Evolutionary conservation across 2,888 invertebrate genomes (phyloP).

Genomic region (Graphium colonna): DNA sequence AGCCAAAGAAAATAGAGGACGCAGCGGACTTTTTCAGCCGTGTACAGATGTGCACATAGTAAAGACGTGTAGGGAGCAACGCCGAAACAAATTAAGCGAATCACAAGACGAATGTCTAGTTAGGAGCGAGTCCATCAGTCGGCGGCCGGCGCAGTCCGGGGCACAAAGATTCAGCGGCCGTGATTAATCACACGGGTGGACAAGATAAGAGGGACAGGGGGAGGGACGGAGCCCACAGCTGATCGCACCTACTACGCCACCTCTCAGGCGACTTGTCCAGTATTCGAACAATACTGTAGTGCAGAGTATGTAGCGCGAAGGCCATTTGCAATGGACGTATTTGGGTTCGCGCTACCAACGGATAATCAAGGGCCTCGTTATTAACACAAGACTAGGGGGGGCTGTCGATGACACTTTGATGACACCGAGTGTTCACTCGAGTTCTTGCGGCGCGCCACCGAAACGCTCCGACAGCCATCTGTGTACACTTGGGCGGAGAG

Average conservation of each 20-base stretch:
- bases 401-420: conserved; percentile 59
- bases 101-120: conserved; percentile 38
- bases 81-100: conserved; percentile 32
- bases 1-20: neutral
- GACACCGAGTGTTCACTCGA: conserved; percentile 62
- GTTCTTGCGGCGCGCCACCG: conserved; percentile 60
- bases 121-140: conserved; percentile 42
- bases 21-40: neutral
- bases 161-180: conserved; percentile 54
- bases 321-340: too few relatives aligned
- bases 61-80: conserved; percentile 19
- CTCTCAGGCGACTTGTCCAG: too few relatives aligned
- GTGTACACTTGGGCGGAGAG: conserved; percentile 67
- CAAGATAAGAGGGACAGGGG: conserved; percentile 52
- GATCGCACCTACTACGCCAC: conserved; percentile 19
- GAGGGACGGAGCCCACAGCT: conserved; percentile 21
- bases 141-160: conserved; percentile 42
- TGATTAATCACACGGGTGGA: conserved; percentile 65
- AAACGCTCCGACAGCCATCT: conserved; percentile 63
- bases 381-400: conserved; percentile 42
- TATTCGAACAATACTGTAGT: too few relatives aligned
- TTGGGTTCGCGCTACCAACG: neutral
- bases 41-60: conserved; percentile 14
- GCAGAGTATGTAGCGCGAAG: too few relatives aligned
- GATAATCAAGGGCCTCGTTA: conserved; percentile 37